Conservation (phyloP, 1,140 invertebrate species). For the Gryllus bimaculatus region DNA sequence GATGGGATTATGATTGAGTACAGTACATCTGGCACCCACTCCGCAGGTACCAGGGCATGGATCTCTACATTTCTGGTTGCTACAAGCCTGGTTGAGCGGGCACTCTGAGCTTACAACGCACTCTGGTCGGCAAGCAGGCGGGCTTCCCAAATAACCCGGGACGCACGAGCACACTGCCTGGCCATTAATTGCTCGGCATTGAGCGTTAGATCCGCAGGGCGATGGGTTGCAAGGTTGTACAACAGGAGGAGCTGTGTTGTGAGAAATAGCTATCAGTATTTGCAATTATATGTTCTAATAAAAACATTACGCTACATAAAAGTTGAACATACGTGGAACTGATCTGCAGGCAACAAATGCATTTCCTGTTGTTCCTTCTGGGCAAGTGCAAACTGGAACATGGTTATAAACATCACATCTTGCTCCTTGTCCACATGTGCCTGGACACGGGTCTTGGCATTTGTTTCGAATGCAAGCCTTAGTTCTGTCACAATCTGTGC, state of each 20-base stretch:
- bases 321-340: background rate
- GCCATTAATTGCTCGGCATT: constrained; percentile 39
- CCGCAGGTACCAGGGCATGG: constrained; percentile 43
- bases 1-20: constrained; percentile 41
- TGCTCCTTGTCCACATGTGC: constrained; percentile 52
- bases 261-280: background rate
- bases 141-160: constrained; percentile 36
- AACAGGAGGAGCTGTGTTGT: background rate
- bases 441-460: constrained; percentile 51
- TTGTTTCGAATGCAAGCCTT: constrained; percentile 49
- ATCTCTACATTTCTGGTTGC: constrained; percentile 40
- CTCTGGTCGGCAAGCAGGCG: constrained; percentile 39
- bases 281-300: background rate
- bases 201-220: constrained; percentile 34
- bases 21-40: constrained; percentile 43
- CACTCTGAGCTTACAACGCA: constrained; percentile 41
- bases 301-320: background rate
- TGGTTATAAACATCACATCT: constrained; percentile 52
- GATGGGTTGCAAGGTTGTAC: constrained; percentile 39
- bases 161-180: constrained; percentile 40
- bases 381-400: constrained; percentile 47
- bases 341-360: background rate
- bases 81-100: constrained; percentile 38
- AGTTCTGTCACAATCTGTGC: constrained; percentile 44
- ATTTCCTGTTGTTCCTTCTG: constrained; percentile 2